phyloP scores from a whole-genome alignment of 2,113 vertebrate genomes.

The Aspiorhynchus laticeps region DNA sequence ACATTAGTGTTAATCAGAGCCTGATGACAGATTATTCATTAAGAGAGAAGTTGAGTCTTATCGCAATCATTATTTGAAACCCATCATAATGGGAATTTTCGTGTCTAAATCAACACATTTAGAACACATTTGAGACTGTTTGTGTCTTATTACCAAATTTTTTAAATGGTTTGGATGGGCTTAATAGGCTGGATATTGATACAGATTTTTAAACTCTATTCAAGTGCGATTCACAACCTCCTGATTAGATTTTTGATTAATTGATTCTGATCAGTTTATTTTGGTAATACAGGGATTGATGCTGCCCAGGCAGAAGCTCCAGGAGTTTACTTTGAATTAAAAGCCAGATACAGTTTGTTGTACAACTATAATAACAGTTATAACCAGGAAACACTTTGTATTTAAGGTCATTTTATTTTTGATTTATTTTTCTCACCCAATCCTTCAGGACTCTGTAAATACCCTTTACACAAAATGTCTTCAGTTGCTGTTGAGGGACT shows the following conservation, averaged over 20 bases:
- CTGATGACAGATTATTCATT: neutral
- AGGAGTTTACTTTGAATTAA: neutral
- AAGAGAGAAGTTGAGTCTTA: neutral
- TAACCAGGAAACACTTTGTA: neutral
- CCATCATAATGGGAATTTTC: no score
- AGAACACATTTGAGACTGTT: no score
- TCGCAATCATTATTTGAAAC: no score
- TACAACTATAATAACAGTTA: neutral
- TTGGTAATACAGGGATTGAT: no score
- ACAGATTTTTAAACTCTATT: no score
- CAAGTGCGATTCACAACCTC: no score
- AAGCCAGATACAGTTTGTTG: neutral
- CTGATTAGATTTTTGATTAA: no score
- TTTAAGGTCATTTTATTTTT: neutral
- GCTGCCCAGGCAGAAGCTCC: neutral
- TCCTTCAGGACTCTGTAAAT: slow-evolving; percentile 86
- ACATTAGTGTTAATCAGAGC: neutral
- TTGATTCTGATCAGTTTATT: no score
- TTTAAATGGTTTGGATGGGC: no score
- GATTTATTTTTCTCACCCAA: neutral
- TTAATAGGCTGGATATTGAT: no score
- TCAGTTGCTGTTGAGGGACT: slow-evolving; percentile 92
- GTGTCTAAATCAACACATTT: no score
- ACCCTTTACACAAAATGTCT: slow-evolving; percentile 95
- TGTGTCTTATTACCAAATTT: no score